Evolutionary conservation across 2,888 invertebrate species (phyloP).

Genomic region (Stenotaenia linearis): DNA sequence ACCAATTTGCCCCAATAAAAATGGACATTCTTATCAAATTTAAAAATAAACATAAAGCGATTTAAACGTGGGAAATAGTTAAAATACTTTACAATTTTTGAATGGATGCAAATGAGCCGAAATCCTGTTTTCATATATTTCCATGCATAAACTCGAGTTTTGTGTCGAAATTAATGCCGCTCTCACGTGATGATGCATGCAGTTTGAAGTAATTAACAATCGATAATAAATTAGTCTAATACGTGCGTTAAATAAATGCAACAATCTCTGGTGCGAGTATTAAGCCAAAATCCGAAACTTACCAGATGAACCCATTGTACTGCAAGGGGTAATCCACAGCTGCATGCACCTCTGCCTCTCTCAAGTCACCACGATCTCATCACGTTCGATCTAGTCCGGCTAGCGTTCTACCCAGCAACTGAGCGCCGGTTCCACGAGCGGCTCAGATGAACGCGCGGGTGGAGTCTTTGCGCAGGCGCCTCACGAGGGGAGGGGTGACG

Average conservation of each 20-base stretch:
- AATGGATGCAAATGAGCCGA: neutral
- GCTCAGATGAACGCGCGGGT: slow-evolving; percentile 14
- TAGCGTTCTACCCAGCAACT: slow-evolving; percentile 7
- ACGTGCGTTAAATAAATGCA: neutral
- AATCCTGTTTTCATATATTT: too few species aligned
- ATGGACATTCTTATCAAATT: too few species aligned
- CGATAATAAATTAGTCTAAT: neutral
- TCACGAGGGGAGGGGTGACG: neutral
- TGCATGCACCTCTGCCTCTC: neutral
- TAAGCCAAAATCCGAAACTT: neutral
- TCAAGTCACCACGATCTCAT: neutral
- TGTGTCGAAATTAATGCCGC: neutral
- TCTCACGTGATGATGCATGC: neutral
- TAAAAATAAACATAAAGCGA: neutral
- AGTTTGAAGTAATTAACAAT: neutral
- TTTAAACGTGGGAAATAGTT: neutral
- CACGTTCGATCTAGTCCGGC: neutral
- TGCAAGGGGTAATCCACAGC: neutral
- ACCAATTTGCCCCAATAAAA: too few species aligned
- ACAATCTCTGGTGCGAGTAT: neutral
- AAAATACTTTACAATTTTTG: neutral
- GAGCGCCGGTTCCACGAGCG: neutral
- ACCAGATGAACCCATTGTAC: slow-evolving; percentile 2
- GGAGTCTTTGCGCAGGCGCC: neutral
- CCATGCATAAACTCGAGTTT: neutral